These are phyloP conservation scores for Halcyon leucocephala DNA, from an alignment of 2,797 vertebrate genomes.

Conservation along the genomic window DNA sequence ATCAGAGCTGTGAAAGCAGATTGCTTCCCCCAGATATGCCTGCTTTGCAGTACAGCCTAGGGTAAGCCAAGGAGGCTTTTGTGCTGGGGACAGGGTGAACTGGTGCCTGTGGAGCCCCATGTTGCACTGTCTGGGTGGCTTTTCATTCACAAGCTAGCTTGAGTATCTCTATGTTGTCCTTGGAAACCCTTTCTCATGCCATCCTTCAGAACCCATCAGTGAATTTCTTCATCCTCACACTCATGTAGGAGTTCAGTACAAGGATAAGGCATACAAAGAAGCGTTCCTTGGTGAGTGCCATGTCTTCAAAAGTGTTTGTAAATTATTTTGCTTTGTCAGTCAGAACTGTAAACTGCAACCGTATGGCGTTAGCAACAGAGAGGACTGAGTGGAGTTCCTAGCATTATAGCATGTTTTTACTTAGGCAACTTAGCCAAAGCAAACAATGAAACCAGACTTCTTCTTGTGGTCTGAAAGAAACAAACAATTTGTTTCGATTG, in stretches of 20 bases:
- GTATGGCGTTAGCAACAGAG: neutral
- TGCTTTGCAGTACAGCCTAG: neutral
- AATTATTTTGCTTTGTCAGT: constrained; percentile 34
- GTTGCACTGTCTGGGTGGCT: rapidly evolving
- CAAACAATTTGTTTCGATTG: constrained; percentile 69
- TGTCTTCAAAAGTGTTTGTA: neutral
- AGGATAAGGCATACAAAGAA: neutral
- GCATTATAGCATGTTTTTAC: neutral
- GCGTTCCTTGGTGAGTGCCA: neutral
- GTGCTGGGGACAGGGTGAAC: neutral
- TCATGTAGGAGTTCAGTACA: rapidly evolving
- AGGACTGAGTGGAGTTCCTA: neutral
- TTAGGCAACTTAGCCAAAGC: neutral
- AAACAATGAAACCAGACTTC: constrained; percentile 43
- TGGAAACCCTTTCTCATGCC: neutral
- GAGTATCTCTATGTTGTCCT: rapidly evolving
- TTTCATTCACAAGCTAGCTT: neutral
- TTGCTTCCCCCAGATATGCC: rapidly evolving
- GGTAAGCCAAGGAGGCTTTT: neutral
- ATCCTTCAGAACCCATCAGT: neutral
- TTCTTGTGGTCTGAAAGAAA: constrained; percentile 61
- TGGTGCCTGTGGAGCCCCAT: neutral
- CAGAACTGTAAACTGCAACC: constrained; percentile 9
- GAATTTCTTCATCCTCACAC: rapidly evolving
- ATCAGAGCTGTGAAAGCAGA: neutral